These are phyloP conservation scores for Triops longicaudatus DNA, from an alignment of 1,140 invertebrate species.

Conservation along the genomic window DNA sequence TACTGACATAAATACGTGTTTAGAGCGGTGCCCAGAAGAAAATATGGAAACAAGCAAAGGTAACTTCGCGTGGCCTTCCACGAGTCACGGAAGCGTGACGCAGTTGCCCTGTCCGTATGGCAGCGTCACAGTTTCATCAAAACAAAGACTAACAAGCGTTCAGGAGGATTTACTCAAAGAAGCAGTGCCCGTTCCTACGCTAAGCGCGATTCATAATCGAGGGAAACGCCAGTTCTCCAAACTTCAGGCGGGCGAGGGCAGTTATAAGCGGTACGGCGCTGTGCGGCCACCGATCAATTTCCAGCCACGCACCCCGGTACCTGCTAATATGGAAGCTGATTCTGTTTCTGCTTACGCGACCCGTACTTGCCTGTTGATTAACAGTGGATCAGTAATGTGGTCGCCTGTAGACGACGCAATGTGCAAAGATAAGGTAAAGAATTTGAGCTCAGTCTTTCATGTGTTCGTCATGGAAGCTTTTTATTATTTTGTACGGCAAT, in stretches of 20 bases:
- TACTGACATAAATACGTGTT: conserved; percentile 27
- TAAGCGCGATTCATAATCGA: neutral
- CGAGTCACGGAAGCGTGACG: conserved; percentile 32
- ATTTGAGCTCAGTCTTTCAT: too few relatives aligned
- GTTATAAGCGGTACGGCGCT: neutral
- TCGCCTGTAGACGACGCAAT: conserved; percentile 24
- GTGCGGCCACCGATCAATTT: neutral
- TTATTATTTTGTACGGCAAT: too few relatives aligned
- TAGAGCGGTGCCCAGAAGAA: conserved; percentile 35
- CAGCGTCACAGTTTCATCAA: conserved; percentile 16
- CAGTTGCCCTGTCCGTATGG: conserved; percentile 35
- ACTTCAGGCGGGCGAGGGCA: neutral
- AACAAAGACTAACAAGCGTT: neutral
- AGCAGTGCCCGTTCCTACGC: conserved; percentile 27
- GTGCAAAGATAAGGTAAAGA: conserved; percentile 33
- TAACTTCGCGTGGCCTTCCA: conserved; percentile 35
- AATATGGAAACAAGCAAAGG: conserved; percentile 33
- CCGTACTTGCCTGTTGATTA: conserved; percentile 30
- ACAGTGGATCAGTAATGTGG: conserved; percentile 30
- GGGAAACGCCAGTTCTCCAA: conserved; percentile 4
- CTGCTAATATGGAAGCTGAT: neutral
- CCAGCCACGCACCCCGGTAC: neutral
- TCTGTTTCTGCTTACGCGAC: conserved; percentile 18
- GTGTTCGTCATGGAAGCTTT: too few relatives aligned
- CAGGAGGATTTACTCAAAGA: conserved; percentile 29